Evolutionary conservation across 2,113 vertebrate species (phyloP).

Genomic region (Dasyurus viverrinus): DNA sequence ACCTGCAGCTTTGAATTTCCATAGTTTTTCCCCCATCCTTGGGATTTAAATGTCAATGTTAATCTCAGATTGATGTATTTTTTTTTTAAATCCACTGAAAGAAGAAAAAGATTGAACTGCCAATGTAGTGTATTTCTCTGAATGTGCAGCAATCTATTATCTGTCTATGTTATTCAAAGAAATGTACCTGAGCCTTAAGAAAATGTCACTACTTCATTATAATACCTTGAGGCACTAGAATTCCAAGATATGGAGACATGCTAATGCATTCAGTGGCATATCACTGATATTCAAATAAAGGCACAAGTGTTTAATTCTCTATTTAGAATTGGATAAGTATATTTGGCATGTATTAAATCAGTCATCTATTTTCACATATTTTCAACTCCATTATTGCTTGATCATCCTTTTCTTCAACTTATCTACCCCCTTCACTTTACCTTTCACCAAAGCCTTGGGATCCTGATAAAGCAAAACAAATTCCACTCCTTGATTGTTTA

Average conservation of each 20-base stretch:
- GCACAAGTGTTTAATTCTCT: conserved; percentile 21
- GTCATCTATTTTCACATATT: neutral
- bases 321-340: neutral
- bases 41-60: conserved; percentile 5
- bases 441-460: neutral
- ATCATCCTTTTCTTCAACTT: neutral
- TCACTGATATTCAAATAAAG: conserved; percentile 37
- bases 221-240: neutral
- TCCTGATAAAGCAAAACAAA: neutral
- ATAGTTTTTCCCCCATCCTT: neutral
- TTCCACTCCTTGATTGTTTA: neutral
- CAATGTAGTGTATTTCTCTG: conserved; percentile 21
- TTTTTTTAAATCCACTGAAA: neutral
- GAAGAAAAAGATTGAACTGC: neutral
- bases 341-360: neutral
- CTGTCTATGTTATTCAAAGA: neutral
- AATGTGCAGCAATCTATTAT: neutral
- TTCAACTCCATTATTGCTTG: neutral
- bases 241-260: neutral
- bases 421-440: neutral
- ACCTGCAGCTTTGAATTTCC: neutral
- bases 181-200: neutral
- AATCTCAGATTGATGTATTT: neutral
- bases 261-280: conserved; percentile 1
- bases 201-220: neutral